Evolutionary conservation across 2,113 vertebrate species (phyloP).

Genomic region (Megaceryle maxima): DNA sequence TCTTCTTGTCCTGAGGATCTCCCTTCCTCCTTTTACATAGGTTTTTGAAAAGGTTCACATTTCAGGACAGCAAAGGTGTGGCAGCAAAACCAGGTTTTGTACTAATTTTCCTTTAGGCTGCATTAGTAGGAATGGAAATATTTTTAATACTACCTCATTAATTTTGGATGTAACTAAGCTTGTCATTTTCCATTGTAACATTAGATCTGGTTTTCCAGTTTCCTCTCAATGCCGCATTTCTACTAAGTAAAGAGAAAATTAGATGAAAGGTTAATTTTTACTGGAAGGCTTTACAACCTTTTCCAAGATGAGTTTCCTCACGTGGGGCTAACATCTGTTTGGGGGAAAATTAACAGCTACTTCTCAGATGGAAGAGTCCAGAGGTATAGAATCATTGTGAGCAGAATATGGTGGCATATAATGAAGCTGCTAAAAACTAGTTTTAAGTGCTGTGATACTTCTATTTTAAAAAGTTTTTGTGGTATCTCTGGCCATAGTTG

Average conservation of each 20-base stretch:
- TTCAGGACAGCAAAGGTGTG: not conserved
- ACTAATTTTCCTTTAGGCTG: not conserved
- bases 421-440: not conserved
- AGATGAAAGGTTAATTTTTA: not conserved
- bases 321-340: not conserved
- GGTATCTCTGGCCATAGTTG: not conserved
- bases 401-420: not conserved
- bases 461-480: not conserved
- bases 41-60: not conserved
- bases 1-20: not conserved
- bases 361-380: not conserved
- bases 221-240: not conserved
- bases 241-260: not conserved
- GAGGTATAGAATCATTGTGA: not conserved
- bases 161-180: constrained; percentile 23
- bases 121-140: constrained; percentile 20
- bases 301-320: not conserved
- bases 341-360: not conserved
- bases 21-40: not conserved
- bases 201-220: constrained; percentile 12
- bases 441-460: not conserved
- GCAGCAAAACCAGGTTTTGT: not conserved
- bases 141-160: not conserved
- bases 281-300: not conserved
- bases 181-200: constrained; percentile 2